These are phyloP conservation scores for Ypsolopha scabrella DNA, from an alignment of 2,888 invertebrate species.

Conservation along the genomic window DNA sequence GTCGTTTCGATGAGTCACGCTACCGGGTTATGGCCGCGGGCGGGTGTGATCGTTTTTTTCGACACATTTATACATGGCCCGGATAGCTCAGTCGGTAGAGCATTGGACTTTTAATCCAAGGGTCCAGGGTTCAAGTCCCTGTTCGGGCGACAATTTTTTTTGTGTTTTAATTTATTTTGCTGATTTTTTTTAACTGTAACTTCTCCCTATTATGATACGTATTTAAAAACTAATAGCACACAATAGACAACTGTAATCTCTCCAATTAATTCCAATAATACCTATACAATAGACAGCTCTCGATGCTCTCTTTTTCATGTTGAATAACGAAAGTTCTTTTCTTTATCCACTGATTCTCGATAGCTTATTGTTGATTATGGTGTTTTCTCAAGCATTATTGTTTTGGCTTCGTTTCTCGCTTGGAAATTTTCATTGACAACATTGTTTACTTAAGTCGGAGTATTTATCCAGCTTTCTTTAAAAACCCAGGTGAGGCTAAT, in stretches of 20 bases:
- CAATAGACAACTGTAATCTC: background rate
- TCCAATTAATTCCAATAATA: background rate
- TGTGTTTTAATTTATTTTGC: background rate
- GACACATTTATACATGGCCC: slow-evolving; percentile 4
- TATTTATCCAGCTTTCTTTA: too few relatives aligned
- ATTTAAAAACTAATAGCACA: background rate
- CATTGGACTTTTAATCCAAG: slow-evolving; percentile 15
- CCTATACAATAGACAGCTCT: background rate
- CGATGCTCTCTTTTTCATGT: background rate
- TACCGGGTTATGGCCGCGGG: too few relatives aligned
- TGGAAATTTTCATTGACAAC: background rate
- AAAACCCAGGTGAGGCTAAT: too few relatives aligned
- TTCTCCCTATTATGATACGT: background rate
- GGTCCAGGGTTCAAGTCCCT: slow-evolving; percentile 17
- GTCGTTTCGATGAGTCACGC: background rate
- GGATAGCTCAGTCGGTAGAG: slow-evolving; percentile 17
- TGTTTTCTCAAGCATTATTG: background rate
- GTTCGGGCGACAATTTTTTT: slow-evolving; percentile 11
- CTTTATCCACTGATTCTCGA: background rate
- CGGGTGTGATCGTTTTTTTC: background rate
- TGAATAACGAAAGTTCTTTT: background rate
- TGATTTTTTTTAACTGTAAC: slow-evolving; percentile 5
- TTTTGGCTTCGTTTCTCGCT: background rate
- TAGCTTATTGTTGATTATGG: background rate
- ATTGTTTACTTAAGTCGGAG: background rate